Conservation (phyloP, 2,888 invertebrate genomes). For the Polyploca ridens region DNA sequence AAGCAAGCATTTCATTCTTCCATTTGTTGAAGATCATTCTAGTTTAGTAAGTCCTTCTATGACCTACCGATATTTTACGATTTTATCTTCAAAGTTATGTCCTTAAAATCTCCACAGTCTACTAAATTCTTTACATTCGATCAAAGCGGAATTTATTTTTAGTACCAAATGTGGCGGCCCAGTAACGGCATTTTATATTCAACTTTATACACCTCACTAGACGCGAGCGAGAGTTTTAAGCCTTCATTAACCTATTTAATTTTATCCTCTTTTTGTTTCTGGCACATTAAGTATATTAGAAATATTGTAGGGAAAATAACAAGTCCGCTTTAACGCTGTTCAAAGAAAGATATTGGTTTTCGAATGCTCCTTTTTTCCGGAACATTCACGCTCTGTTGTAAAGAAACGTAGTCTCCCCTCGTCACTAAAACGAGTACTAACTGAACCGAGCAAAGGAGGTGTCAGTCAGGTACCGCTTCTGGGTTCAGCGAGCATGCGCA, state of each 20-base stretch:
- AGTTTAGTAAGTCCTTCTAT: not conserved
- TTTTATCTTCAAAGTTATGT: too few species aligned
- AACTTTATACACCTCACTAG: not conserved
- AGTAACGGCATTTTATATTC: not conserved
- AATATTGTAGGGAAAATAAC: not conserved
- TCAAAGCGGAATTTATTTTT: not conserved
- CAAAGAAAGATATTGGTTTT: not conserved
- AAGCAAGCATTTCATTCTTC: too few species aligned
- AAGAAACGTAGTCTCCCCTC: conserved; percentile 6
- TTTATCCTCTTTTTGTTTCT: not conserved
- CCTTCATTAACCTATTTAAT: not conserved
- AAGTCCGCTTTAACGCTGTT: not conserved
- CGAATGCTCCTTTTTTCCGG: conserved; percentile 4
- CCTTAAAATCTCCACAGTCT: too few species aligned
- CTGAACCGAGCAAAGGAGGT: conserved; percentile 31
- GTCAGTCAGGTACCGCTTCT: conserved; percentile 53
- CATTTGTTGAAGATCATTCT: too few species aligned
- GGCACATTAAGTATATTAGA: not conserved
- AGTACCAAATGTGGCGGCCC: not conserved
- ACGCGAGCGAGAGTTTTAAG: not conserved
- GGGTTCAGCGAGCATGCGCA: conserved; percentile 68
- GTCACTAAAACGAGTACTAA: conserved; percentile 10
- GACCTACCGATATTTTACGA: too few species aligned
- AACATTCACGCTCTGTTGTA: not conserved
- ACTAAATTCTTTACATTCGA: not conserved